These are phyloP conservation scores for Bradypus variegatus DNA, from an alignment of 2,797 vertebrate genomes.

Conservation along the genomic window DNA sequence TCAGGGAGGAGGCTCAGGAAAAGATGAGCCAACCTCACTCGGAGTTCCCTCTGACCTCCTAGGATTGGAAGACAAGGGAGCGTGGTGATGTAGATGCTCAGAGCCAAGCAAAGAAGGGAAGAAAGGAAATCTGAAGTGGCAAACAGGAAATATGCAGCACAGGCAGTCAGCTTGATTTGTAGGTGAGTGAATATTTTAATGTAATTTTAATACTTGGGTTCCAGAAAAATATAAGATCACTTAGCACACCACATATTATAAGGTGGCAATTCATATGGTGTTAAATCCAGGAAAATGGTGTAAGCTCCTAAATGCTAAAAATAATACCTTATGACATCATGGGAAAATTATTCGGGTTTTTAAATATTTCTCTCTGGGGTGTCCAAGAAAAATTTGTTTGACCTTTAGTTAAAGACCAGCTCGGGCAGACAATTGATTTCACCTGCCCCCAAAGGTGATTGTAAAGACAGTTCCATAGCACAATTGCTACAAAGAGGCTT, in stretches of 20 bases:
- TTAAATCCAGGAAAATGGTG: slow-evolving; percentile 5
- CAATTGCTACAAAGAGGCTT: not conserved
- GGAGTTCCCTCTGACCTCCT: not conserved
- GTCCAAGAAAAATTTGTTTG: slow-evolving; percentile 33
- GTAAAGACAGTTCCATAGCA: not conserved
- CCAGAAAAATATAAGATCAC: slow-evolving; percentile 1
- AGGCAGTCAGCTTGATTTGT: not conserved
- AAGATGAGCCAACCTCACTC: not conserved
- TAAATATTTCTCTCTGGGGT: slow-evolving; percentile 33
- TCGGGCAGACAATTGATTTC: slow-evolving; percentile 24
- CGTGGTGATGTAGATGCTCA: not conserved
- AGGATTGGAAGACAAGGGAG: not conserved
- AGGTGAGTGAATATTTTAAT: not conserved
- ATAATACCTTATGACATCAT: not conserved
- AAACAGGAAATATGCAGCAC: fast-evolving
- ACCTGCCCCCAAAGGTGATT: slow-evolving; percentile 6
- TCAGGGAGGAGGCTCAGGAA: not conserved
- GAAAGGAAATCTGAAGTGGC: not conserved
- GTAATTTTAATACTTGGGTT: not conserved
- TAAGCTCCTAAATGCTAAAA: slow-evolving; percentile 21
- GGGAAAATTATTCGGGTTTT: slow-evolving; percentile 14
- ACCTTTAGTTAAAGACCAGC: slow-evolving; percentile 51
- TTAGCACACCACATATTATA: not conserved
- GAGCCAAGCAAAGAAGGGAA: not conserved
- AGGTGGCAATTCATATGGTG: not conserved